These are phyloP conservation scores for Idaea biselata DNA, from an alignment of 2,888 invertebrate species.

Conservation along the genomic window DNA sequence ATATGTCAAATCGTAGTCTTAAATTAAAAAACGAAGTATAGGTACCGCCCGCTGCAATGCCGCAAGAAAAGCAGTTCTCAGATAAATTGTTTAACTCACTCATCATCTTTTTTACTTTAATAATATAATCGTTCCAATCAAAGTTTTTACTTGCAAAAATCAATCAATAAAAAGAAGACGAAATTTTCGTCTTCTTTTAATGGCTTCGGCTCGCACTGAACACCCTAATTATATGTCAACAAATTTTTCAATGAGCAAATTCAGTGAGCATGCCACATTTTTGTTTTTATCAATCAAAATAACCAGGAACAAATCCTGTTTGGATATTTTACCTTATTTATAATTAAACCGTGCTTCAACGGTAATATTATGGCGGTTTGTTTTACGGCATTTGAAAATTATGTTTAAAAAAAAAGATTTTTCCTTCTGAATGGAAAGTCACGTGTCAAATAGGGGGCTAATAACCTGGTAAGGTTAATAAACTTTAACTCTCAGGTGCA, in stretches of 20 bases:
- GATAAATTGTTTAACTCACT: slow-evolving; percentile 27
- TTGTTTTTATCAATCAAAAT: slow-evolving; percentile 56
- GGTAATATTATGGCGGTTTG: no score
- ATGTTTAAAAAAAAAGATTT: no score
- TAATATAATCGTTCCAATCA: slow-evolving; percentile 33
- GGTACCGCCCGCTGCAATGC: slow-evolving; percentile 16
- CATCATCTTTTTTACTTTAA: slow-evolving; percentile 29
- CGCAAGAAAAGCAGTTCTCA: slow-evolving; percentile 25
- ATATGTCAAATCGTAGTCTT: no score
- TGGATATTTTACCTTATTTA: slow-evolving; percentile 40
- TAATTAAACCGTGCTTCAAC: slow-evolving; percentile 27
- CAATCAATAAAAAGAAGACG: slow-evolving; percentile 39
- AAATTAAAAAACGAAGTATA: no score
- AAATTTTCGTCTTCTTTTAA: slow-evolving; percentile 39
- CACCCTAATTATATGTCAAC: slow-evolving; percentile 72
- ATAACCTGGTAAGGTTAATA: no score
- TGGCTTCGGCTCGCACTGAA: slow-evolving; percentile 39
- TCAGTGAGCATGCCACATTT: slow-evolving; percentile 57
- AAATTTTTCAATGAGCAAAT: slow-evolving; percentile 71
- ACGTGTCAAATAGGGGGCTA: no score
- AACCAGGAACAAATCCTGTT: slow-evolving; percentile 60
- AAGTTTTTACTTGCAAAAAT: slow-evolving; percentile 30
- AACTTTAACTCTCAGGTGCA: no score
- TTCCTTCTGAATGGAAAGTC: no score
- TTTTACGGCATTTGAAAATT: no score